Percentiles rank a stretch among this genome's conserved stretches.
These are phyloP conservation scores for Halcyon smyrnensis DNA, from an alignment of 2,797 vertebrate species.

Conservation along the genomic window DNA sequence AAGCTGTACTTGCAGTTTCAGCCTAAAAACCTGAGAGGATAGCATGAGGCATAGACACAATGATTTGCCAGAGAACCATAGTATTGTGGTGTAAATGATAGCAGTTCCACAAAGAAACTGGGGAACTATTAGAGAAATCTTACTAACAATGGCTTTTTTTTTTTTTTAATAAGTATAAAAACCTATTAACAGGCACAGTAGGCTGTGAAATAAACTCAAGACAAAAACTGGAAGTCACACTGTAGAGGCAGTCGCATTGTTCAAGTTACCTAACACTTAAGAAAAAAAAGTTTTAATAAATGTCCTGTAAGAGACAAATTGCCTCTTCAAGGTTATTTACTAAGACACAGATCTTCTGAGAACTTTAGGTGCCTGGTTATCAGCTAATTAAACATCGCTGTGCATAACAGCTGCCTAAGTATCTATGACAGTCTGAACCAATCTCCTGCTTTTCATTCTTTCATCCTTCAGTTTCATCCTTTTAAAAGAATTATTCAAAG, in stretches of 20 bases:
- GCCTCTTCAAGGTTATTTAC: background rate
- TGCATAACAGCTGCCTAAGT: background rate
- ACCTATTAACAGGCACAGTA: background rate
- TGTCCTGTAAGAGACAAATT: background rate
- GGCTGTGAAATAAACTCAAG: background rate
- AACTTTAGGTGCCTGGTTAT: background rate
- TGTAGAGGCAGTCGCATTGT: background rate
- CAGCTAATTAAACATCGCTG: background rate
- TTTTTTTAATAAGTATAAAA: background rate
- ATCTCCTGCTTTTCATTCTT: background rate
- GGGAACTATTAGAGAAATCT: background rate
- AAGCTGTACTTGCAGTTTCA: background rate
- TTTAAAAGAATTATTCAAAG: constrained; percentile 33
- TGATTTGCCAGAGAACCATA: background rate
- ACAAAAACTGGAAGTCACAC: background rate
- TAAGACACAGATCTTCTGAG: background rate
- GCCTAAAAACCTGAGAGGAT: background rate
- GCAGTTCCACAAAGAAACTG: background rate
- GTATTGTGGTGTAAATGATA: background rate
- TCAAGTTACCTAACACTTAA: background rate
- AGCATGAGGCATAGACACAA: background rate
- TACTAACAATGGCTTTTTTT: background rate
- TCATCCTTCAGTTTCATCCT: constrained; percentile 27
- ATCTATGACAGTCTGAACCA: background rate
- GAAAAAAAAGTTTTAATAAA: background rate